Evolutionary conservation across 2,113 vertebrate genomes (phyloP), one percentile per base, ranked within the genome.

Genomic region (Mustelus asterias): DNA sequence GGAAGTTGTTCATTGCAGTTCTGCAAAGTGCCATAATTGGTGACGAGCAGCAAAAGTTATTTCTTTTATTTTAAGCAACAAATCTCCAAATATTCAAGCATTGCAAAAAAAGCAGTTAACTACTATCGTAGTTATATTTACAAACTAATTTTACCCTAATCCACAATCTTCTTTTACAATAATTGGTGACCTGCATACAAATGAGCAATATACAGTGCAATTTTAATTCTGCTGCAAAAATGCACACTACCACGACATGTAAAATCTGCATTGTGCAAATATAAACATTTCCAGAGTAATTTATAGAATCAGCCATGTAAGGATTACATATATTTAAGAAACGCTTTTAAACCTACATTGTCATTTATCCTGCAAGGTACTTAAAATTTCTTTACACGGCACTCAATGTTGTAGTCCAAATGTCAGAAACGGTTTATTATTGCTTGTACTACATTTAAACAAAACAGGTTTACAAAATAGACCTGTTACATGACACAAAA

Each of bases 1-100:
- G 44, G 67, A 95, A 95, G 94, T 70, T 48, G 94, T 95, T 72
- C 69, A 48, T 72, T 95, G 94, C 69, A 54, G 41, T 33, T 29
- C 44, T 72, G 41, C 70, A 76, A 95, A 95, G 69, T 72, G 94
- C 94, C 10, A 72, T 95, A 95, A 72, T 95, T 95, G 94, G 24
- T 54, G 41, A 69, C 44, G 29, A 72, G 26, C 94, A 95, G 94
- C 26, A 95, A 95, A 95, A 95, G 37, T 72, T 76, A 48, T 13
- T 95, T 54, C 26, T 93, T 94, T 65, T 94, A 16, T 2, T 33
- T 54, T 20, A 94, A 11, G 14, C 41, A 26, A 70, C 9, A 95
- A 95, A 72, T 65, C 89, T 76, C 26, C 29, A 54, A 70, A 95
- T 72, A 76, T 54, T 95, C 44, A 95, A 72, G 24, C 69, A 95